These are phyloP conservation scores for Luehdorfia chinensis DNA, from an alignment of 1,140 invertebrate genomes.

Conservation along the genomic window DNA sequence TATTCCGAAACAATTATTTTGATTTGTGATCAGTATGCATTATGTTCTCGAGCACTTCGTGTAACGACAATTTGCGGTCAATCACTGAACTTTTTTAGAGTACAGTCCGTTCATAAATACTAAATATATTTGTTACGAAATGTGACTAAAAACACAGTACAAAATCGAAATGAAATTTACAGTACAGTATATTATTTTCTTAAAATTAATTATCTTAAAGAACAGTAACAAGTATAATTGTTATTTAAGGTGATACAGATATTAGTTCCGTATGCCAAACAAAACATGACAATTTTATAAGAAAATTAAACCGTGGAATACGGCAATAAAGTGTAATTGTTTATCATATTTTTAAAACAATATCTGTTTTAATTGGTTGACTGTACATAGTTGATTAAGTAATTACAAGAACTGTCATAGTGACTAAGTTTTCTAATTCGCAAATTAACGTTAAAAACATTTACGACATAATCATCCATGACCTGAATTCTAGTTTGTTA, in stretches of 20 bases:
- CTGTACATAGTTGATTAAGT: slow-evolving; percentile 11
- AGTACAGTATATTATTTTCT: too few species aligned
- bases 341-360: too few species aligned
- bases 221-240: too few species aligned
- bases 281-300: background rate
- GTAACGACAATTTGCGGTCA: slow-evolving; percentile 35
- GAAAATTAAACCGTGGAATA: too few species aligned
- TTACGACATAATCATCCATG: slow-evolving; percentile 6
- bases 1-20: slow-evolving; percentile 40
- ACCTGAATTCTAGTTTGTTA: slow-evolving; percentile 4
- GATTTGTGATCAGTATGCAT: slow-evolving; percentile 26
- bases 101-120: slow-evolving; percentile 18
- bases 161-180: too few species aligned
- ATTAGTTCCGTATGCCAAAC: background rate
- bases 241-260: too few species aligned
- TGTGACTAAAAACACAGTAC: too few species aligned
- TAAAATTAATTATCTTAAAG: too few species aligned
- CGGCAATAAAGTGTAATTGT: too few species aligned
- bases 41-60: slow-evolving; percentile 25
- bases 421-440: slow-evolving; percentile 12
- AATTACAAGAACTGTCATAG: slow-evolving; percentile 5
- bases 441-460: slow-evolving; percentile 7
- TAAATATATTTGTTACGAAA: background rate
- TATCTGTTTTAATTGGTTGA: background rate
- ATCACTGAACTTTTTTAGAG: slow-evolving; percentile 27